Evolutionary conservation across 2,113 vertebrate genomes (phyloP).

Genomic region (Rhea pennata): DNA sequence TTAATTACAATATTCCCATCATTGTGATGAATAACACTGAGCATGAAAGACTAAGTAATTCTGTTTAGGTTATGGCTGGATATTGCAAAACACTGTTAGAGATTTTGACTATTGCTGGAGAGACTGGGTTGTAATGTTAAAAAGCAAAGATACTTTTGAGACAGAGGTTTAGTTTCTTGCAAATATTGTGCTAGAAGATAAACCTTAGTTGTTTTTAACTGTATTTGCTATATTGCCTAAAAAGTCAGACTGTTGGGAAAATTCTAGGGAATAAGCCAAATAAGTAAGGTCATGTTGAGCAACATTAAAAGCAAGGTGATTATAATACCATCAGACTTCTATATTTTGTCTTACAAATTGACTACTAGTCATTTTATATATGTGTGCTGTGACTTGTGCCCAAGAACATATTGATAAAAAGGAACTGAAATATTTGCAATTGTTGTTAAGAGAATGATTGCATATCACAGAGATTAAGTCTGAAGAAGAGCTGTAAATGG

Average conservation of each 20-base stretch:
- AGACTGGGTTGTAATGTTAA: not conserved
- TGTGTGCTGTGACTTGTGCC: not conserved
- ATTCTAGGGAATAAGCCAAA: not conserved
- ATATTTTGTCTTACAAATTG: not conserved
- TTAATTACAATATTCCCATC: not conserved
- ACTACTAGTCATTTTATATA: not conserved
- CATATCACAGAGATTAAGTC: not conserved
- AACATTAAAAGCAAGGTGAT: not conserved
- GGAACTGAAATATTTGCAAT: not conserved
- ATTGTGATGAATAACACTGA: not conserved
- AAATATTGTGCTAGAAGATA: not conserved
- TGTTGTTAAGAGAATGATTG: not conserved
- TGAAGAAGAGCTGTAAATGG: not conserved
- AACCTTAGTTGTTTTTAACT: not conserved
- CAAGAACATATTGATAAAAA: not conserved
- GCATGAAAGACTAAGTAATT: not conserved
- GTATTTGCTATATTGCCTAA: not conserved
- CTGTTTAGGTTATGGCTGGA: not conserved
- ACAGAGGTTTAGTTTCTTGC: not conserved
- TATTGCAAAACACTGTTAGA: not conserved
- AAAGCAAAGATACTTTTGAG: not conserved
- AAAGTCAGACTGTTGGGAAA: not conserved
- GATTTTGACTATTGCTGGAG: not conserved
- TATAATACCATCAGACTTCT: accelerated
- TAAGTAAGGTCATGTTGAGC: not conserved